Conservation (phyloP, 1,140 invertebrate genomes). For the Zaprionus capensis region DNA sequence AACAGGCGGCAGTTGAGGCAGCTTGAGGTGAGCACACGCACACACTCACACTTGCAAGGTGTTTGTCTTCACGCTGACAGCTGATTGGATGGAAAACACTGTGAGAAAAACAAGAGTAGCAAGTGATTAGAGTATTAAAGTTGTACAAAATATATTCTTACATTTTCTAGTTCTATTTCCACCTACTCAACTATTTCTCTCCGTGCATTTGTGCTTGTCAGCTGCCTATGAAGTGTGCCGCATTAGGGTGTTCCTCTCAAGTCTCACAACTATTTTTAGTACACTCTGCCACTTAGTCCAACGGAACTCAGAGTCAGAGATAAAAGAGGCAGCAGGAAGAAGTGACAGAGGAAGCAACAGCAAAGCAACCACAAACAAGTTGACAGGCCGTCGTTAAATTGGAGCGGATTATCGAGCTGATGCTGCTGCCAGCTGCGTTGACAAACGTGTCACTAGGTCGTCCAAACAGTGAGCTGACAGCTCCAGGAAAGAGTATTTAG, state of each 20-base stretch:
- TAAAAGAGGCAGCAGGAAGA: not conserved
- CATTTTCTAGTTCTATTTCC: not conserved
- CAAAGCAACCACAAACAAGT: slow-evolving; percentile 23
- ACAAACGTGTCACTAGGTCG: slow-evolving; percentile 55
- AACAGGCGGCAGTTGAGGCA: slow-evolving; percentile 43
- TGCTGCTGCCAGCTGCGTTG: slow-evolving; percentile 36
- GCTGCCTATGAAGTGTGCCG: not conserved
- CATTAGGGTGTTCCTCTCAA: not conserved
- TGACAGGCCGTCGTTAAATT: slow-evolving; percentile 48
- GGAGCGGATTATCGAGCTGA: slow-evolving; percentile 48
- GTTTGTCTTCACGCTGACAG: slow-evolving; percentile 2
- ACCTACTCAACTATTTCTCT: not conserved
- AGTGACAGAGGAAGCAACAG: not conserved
- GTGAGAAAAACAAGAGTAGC: not conserved
- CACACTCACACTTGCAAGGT: not conserved
- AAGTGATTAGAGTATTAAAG: too few species aligned
- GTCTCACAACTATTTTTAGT: slow-evolving; percentile 47
- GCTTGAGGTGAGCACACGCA: slow-evolving; percentile 1
- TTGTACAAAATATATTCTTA: too few species aligned
- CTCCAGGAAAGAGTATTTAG: not conserved
- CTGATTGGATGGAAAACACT: not conserved
- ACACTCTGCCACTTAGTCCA: not conserved
- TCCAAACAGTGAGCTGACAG: not conserved
- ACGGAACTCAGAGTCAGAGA: not conserved
- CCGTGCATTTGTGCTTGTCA: not conserved